phyloP scores from a whole-genome alignment of 2,888 invertebrate species.

The Caenorhabditis uteleia region DNA sequence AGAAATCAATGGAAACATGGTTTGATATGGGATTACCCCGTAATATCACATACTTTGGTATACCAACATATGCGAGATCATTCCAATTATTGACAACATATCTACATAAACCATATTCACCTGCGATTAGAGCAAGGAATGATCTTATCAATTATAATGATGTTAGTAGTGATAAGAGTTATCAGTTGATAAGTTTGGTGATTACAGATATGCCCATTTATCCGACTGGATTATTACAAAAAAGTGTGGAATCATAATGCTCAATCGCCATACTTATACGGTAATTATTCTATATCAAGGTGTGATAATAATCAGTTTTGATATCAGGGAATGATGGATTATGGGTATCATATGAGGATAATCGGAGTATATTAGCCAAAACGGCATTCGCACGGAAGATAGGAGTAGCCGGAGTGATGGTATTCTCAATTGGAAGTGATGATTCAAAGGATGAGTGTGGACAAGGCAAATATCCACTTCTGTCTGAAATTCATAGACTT shows the following conservation, averaged over 20 bases:
- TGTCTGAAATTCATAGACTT: no score
- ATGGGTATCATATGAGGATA: slow-evolving; percentile 85
- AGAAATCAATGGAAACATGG: slow-evolving; percentile 84
- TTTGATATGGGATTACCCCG: slow-evolving; percentile 79
- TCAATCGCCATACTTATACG: slow-evolving; percentile 80
- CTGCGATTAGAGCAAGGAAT: slow-evolving; percentile 26
- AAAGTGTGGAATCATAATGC: slow-evolving; percentile 76
- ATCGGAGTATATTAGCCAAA: slow-evolving; percentile 70
- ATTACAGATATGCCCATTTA: slow-evolving; percentile 29
- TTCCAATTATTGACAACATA: slow-evolving; percentile 76
- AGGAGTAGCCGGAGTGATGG: slow-evolving; percentile 38
- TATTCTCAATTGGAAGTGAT: slow-evolving; percentile 39
- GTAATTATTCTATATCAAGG: slow-evolving; percentile 16
- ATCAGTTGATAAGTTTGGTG: no score
- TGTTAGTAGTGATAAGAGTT: not conserved
- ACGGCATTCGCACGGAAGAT: slow-evolving; percentile 75
- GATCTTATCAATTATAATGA: slow-evolving; percentile 13
- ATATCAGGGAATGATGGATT: slow-evolving; percentile 73
- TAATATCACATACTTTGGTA: slow-evolving; percentile 82
- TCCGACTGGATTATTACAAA: slow-evolving; percentile 12
- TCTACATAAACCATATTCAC: slow-evolving; percentile 40
- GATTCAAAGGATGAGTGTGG: slow-evolving; percentile 37
- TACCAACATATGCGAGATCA: slow-evolving; percentile 81
- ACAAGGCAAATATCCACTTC: slow-evolving; percentile 22
- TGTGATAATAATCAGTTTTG: not conserved